A percentile compares a stretch with the other conserved stretches of the same genome.
phyloP scores from a whole-genome alignment of 92 coral and sea anemone species.

The Umimayanthus kanabou region DNA sequence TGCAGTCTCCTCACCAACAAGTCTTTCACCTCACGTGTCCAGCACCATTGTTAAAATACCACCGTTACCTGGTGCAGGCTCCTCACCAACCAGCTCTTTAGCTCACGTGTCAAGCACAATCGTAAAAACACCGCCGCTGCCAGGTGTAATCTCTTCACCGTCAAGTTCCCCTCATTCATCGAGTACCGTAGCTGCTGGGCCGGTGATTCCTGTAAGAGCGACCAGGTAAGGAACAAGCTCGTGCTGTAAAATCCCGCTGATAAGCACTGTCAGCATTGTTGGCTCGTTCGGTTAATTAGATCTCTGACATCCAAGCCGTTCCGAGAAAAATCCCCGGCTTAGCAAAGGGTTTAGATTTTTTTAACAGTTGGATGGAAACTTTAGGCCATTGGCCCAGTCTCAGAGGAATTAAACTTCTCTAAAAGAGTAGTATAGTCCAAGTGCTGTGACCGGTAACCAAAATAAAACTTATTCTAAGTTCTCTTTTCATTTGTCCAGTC shows the following conservation, averaged over 20 bases:
- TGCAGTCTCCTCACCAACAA: neutral
- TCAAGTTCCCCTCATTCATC: neutral
- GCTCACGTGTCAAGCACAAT: neutral
- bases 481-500: too few relatives aligned
- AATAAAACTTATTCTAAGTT: too few relatives aligned
- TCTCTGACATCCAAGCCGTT: too few relatives aligned
- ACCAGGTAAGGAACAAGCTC: neutral
- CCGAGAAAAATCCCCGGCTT: too few relatives aligned
- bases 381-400: too few relatives aligned
- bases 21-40: neutral
- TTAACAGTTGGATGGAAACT: too few relatives aligned
- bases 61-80: neutral
- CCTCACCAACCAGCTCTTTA: conserved; percentile 1
- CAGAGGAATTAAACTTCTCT: too few relatives aligned
- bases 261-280: too few relatives aligned
- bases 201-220: neutral
- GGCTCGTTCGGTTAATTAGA: too few relatives aligned
- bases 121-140: neutral
- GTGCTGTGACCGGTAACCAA: too few relatives aligned
- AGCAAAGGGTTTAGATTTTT: too few relatives aligned
- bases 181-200: neutral
- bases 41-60: neutral
- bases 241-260: neutral
- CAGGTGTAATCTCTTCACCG: neutral
- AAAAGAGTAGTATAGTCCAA: too few relatives aligned